A percentile compares a stretch with the other conserved stretches of the same genome.
Conservation (phyloP, 2,888 invertebrate species). For the Synergus gifuensis region DNA sequence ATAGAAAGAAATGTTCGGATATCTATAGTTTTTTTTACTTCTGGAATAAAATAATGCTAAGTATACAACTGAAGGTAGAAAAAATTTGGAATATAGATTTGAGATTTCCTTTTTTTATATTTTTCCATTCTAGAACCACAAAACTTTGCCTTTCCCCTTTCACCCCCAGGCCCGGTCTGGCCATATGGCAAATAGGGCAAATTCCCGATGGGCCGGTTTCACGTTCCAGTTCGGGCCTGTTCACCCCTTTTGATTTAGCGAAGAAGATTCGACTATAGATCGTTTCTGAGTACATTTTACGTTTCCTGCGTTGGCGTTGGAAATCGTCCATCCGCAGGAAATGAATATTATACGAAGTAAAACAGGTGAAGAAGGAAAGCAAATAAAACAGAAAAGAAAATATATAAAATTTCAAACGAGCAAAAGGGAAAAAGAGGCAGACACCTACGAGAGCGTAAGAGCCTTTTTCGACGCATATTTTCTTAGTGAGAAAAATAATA, state of each 20-base stretch:
- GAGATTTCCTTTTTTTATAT: neutral
- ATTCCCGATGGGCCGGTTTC: no score
- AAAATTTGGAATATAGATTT: neutral
- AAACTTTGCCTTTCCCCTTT: no score
- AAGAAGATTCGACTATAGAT: neutral
- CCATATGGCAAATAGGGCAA: no score
- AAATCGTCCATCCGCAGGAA: neutral
- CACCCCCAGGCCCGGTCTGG: neutral
- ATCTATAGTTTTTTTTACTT: no score
- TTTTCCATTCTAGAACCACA: neutral
- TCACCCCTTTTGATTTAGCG: neutral
- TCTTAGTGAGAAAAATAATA: constrained; percentile 5
- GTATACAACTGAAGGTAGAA: neutral
- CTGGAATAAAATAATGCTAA: no score
- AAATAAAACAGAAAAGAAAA: neutral
- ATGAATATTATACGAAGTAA: neutral
- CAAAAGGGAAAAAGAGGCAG: neutral
- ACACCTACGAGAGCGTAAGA: neutral
- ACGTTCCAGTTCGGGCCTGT: no score
- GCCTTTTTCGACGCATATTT: neutral
- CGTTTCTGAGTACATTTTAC: neutral
- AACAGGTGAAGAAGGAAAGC: neutral
- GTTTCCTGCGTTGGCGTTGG: neutral
- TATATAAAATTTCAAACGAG: neutral
- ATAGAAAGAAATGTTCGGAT: no score